Evolutionary conservation across 2,797 vertebrate genomes (phyloP), one percentile per base, ranked within the genome.

Genomic region (Gallinago nigripennis): DNA sequence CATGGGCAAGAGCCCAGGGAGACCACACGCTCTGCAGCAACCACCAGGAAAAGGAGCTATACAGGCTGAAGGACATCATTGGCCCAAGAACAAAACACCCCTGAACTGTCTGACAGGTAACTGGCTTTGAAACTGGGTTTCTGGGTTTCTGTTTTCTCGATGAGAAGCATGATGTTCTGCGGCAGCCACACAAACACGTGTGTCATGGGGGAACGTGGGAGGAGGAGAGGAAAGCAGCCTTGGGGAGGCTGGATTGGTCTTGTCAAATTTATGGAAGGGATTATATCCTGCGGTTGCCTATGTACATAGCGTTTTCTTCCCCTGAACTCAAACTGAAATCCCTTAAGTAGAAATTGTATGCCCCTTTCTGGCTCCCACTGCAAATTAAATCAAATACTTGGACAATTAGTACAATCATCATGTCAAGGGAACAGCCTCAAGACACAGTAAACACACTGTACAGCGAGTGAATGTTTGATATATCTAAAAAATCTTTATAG

Each of bases 401-500:
- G 94, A 86, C 88, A 95, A 96, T 96, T 92, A 95, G 92, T 84
- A 66, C 77, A 86, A 79, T 78, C 21, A 3, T 83, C 80, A 23
- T 90, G 87, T 88, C 92, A 90, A 46, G 93, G 80, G 85, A 91
- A 39, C 76, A 16, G 94, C 63, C 93, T 83, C 65, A 9, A 88
- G 93, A 86, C 41, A 71, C 53, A 68, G 88, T 51, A 81, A 86
- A 65, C 90, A 54, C 76, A 41, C 87, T 11, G 72, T 3, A 17
- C 41, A 24, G 78, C 2, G 9, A 82, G 46, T 10, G 6, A 46
- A 72, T 45, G 88, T 41, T 94, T 95, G 94, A 81, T 95, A 58
- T 48, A 60, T 50, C 92, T 81, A 68, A 92, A 86, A 96, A 94
- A 94, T 90, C 97, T 95, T 93, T 95, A 89, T 51, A 88, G 93